Evolutionary conservation across 2,113 vertebrate species (phyloP).

Genomic region (Machaerirhynchus nigripectus): DNA sequence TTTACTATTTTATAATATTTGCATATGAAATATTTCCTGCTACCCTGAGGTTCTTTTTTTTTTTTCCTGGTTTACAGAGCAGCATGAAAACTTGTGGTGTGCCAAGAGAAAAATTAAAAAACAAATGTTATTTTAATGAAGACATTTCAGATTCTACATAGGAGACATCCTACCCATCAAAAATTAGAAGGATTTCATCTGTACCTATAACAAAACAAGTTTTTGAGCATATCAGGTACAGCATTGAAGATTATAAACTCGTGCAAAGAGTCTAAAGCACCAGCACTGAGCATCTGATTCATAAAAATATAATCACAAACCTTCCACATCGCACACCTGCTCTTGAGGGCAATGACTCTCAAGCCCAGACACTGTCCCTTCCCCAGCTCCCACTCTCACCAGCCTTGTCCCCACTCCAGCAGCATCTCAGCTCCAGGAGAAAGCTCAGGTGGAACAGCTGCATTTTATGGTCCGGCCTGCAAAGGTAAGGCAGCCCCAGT

Average conservation of each 20-base stretch:
- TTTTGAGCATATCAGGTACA: not conserved
- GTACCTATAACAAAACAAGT: not conserved
- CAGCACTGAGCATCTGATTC: not conserved
- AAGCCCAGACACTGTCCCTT: not conserved
- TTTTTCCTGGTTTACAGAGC: not conserved
- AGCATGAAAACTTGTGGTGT: not conserved
- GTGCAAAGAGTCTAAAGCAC: not conserved
- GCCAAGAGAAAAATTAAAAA: not conserved
- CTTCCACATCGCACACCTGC: rapidly evolving
- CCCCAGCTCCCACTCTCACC: not conserved
- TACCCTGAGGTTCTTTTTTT: not conserved
- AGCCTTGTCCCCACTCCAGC: not conserved
- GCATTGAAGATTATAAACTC: not conserved
- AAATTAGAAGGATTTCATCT: not conserved
- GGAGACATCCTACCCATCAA: not conserved
- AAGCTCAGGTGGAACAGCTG: not conserved
- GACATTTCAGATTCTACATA: not conserved
- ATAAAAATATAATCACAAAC: not conserved
- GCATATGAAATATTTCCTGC: not conserved
- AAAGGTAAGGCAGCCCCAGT: not conserved
- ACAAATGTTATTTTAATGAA: not conserved
- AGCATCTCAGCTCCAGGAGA: not conserved
- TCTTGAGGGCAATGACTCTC: not conserved
- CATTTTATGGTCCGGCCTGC: not conserved
- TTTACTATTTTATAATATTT: not conserved